A percentile compares a stretch with the other conserved stretches of the same genome.
Conservation (phyloP, 2,888 invertebrate genomes). For the Limenitis arthemis region DNA sequence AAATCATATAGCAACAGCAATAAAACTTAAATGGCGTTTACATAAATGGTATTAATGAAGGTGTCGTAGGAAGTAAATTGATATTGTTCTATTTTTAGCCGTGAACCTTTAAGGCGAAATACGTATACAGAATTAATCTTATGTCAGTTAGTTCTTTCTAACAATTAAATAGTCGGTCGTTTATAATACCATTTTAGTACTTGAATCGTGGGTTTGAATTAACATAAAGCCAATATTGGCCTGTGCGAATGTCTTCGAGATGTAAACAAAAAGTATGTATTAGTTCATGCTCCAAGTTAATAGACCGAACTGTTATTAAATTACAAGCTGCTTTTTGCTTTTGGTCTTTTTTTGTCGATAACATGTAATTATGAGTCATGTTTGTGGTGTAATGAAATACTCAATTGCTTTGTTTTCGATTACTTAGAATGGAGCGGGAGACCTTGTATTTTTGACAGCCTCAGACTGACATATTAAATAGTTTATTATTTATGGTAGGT, state of each 20-base stretch:
- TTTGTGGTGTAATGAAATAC: slow-evolving; percentile 2
- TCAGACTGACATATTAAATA: slow-evolving; percentile 4
- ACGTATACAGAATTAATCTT: neutral
- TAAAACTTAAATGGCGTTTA: neutral
- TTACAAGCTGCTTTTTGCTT: slow-evolving; percentile 13
- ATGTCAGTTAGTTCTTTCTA: neutral
- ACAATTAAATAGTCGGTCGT: slow-evolving; percentile 2
- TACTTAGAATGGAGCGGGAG: slow-evolving; percentile 1
- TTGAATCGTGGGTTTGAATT: slow-evolving; percentile 11
- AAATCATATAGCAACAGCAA: neutral
- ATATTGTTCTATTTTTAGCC: slow-evolving; percentile 15
- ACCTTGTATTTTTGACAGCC: slow-evolving; percentile 9
- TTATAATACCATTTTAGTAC: slow-evolving; percentile 9
- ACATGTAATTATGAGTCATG: slow-evolving; percentile 24
- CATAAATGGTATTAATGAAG: neutral
- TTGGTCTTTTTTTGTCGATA: slow-evolving; percentile 25
- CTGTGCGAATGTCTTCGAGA: slow-evolving; percentile 7
- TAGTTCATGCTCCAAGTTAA: slow-evolving; percentile 8
- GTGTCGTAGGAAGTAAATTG: slow-evolving; percentile 1
- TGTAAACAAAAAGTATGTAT: slow-evolving; percentile 4
- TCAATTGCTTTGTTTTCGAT: slow-evolving; percentile 8
- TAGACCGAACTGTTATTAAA: slow-evolving; percentile 11
- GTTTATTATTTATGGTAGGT: slow-evolving; percentile 5
- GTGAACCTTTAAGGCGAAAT: slow-evolving; percentile 1
- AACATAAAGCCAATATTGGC: slow-evolving; percentile 18